phyloP scores from a whole-genome alignment of 2,888 invertebrate genomes.

The Megaustenia siamemsis region DNA sequence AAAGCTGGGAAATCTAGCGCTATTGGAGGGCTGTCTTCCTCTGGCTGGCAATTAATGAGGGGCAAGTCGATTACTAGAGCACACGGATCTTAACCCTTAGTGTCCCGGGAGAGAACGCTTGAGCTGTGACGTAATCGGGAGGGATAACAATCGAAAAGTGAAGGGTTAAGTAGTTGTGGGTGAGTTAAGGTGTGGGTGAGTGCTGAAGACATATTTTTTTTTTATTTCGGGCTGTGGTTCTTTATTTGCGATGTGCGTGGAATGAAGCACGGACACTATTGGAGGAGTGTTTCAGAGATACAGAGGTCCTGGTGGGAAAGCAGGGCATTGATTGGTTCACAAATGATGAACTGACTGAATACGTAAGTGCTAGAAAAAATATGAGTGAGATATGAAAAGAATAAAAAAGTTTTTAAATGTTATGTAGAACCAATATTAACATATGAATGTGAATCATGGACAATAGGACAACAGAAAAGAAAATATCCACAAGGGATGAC shows the following conservation, averaged over 20 bases:
- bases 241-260: neutral
- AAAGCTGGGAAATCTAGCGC: slow-evolving; percentile 24
- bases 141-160: neutral
- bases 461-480: too few species aligned
- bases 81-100: neutral
- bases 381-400: too few species aligned
- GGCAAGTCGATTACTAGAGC: slow-evolving; percentile 24
- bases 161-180: neutral
- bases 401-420: too few species aligned
- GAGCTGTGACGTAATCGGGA: neutral
- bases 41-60: slow-evolving; percentile 23
- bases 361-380: too few species aligned
- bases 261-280: neutral
- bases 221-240: too few species aligned
- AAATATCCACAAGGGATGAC: too few species aligned
- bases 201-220: neutral
- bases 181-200: neutral
- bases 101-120: neutral
- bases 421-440: too few species aligned
- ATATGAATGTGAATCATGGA: too few species aligned
- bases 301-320: too few species aligned
- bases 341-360: too few species aligned
- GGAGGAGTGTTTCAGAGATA: neutral
- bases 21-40: slow-evolving; percentile 12
- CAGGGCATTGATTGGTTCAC: too few species aligned